Evolutionary conservation across 1,140 invertebrate genomes (phyloP).

Genomic region (Zaprionus gabonicus): DNA sequence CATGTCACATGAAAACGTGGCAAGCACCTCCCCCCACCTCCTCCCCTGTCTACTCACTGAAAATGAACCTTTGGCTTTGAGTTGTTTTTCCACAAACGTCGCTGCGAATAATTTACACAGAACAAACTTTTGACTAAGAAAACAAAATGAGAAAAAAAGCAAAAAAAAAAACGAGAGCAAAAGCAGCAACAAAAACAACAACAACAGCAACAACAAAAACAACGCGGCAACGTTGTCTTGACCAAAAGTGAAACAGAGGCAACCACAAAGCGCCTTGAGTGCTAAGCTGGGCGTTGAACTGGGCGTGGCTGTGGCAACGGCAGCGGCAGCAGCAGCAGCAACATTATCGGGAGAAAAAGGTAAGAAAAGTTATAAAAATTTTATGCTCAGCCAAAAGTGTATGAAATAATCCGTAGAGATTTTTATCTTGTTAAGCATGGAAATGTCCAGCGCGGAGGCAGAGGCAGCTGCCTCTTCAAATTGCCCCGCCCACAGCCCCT

Average conservation of each 20-base stretch:
- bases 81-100: slow-evolving; percentile 68
- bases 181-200: slow-evolving; percentile 2
- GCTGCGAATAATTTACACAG: slow-evolving; percentile 80
- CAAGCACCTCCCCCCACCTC: not conserved
- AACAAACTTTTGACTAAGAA: slow-evolving; percentile 72
- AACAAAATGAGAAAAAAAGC: slow-evolving; percentile 45
- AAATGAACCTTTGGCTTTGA: slow-evolving; percentile 63
- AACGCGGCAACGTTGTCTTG: slow-evolving; percentile 49
- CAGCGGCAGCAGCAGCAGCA: slow-evolving; percentile 20
- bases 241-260: slow-evolving; percentile 65
- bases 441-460: slow-evolving; percentile 58
- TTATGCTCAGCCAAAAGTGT: slow-evolving; percentile 62
- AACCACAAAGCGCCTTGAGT: slow-evolving; percentile 70
- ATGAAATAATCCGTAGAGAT: slow-evolving; percentile 77
- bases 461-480: slow-evolving; percentile 41
- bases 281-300: slow-evolving; percentile 60
- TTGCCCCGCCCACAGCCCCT: slow-evolving; percentile 9
- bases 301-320: slow-evolving; percentile 37
- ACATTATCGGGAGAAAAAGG: slow-evolving; percentile 46
- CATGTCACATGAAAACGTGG: slow-evolving; percentile 67
- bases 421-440: slow-evolving; percentile 80
- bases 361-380: slow-evolving; percentile 76
- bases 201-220: slow-evolving; percentile 8
- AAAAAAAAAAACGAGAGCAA: slow-evolving; percentile 35
- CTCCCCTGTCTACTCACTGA: not conserved